A percentile compares a stretch with the other conserved stretches of the same genome.
Evolutionary conservation across 2,113 vertebrate species (phyloP).

Genomic region (Myodes glareolus): DNA sequence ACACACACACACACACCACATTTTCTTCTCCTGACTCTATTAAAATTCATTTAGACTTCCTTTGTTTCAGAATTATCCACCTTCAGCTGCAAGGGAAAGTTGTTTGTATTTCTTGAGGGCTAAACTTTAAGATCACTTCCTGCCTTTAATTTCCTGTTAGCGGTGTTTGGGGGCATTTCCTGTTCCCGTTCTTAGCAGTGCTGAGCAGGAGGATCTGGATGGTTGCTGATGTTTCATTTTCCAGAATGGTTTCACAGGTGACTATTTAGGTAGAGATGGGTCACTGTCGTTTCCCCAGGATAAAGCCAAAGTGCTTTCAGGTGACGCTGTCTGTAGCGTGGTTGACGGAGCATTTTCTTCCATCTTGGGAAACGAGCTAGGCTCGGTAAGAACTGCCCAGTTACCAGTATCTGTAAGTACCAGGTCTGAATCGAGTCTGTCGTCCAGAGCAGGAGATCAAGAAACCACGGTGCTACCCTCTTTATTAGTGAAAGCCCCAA

Average conservation of each 20-base stretch:
- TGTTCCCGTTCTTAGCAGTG: conserved; percentile 24
- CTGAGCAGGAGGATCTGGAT: conserved; percentile 40
- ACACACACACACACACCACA: not conserved
- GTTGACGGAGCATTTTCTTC: not conserved
- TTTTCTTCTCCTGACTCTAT: conserved; percentile 32
- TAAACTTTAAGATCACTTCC: conserved; percentile 76
- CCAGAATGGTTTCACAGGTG: not conserved
- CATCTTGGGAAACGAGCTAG: conserved; percentile 13
- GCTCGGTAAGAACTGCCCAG: not conserved
- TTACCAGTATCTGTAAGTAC: not conserved
- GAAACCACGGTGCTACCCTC: not conserved
- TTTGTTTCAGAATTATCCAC: conserved; percentile 68
- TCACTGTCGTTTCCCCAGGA: not conserved
- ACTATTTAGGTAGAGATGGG: not conserved
- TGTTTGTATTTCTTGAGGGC: conserved; percentile 67
- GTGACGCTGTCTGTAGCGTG: not conserved
- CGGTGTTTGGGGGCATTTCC: conserved; percentile 64
- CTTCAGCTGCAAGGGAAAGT: conserved; percentile 62
- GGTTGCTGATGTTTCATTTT: conserved; percentile 16
- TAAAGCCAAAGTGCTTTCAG: not conserved
- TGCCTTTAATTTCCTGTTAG: conserved; percentile 73
- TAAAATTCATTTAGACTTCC: conserved; percentile 46
- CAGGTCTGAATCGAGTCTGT: conserved; percentile 12
- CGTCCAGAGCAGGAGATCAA: not conserved
- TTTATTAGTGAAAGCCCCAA: conserved; percentile 7